Base-by-base conservation (phyloP, 1,140 invertebrate genomes). In the Macrobrachium nipponense region DNA sequence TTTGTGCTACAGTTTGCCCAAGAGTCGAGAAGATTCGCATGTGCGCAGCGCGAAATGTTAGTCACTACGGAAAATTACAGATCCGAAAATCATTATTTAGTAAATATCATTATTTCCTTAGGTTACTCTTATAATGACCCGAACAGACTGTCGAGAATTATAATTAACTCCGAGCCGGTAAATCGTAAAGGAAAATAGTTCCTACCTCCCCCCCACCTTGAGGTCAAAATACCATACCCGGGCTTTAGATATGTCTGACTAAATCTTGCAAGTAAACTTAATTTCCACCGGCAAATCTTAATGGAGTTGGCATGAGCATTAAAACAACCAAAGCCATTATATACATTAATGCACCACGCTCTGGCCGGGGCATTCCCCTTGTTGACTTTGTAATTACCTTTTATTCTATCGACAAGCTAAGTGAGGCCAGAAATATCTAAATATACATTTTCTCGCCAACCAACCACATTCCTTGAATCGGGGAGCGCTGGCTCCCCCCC, bases 251-350 rank as follows among this genome's bases (percentile, higher is more conserved):
- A 79, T 85, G 82, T 85, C 82, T 68, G 82, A 79, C 82, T 85
- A 58, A 70, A 85, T 85, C 82, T 85, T 85, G 75, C 82, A 85
- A 85, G 82, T 85, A 85, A 85, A 85, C 82, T 85, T 85, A 78
- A 85, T 85, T 85, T 85, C 78, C 75, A 79, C 82, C 75, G 76
- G 75, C 82, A 79, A 85, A 85, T 85, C 82, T 85, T 85, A 85
- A 85, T 85, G 82, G 82, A 85, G 82, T 85, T 85, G 75, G 82
- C 82, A 85, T 85, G 76, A 61, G 76, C 82, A 85, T 85, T 85
- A 85, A 85, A 85, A 85, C 82, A 85, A 79, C 58, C 75, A 66
- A 70, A 78, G 58, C 82, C 82, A 85, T 85, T 85, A 85, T 85
- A 85, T 77, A 27, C 76, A 61, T 85, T 85, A 85, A 85, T 85